Evolutionary conservation across 2,113 vertebrate species (phyloP), one percentile per base, ranked within the genome.

Genomic region (Alces alces): DNA sequence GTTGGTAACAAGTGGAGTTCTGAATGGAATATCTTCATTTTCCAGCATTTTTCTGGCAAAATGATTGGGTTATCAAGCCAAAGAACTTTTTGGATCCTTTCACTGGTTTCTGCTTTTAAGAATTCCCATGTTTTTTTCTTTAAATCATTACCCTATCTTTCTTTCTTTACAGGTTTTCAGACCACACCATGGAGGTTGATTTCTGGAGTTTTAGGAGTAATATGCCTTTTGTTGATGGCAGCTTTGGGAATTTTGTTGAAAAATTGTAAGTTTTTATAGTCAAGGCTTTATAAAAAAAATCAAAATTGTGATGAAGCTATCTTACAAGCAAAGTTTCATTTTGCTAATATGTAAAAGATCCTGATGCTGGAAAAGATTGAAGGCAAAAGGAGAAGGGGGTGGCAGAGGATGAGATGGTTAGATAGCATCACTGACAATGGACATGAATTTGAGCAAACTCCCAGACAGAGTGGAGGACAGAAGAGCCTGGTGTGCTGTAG

Each of bases 151-250:
- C 15, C 7, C 17, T 39, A 2, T 25, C 5, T 73, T 43, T 76
- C 23, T 92, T 94, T 96, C 45, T 79, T 12, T 86, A 76, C 39
- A 98, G 97, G 9, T 78, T 95, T 50, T 96, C 87, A 52, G 33
- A 73, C 33, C 36, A 93, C n/a, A 52, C 19, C 25, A 1, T 98
- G 98, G 98, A 96, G 79, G 28, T 27, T 96, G 50, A 91, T 96
- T 93, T 97, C 91, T 58, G 86, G 93, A 12, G 17, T 36, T 25
- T 93, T 98, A 64, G 98, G 97, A 93, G n/a, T 87, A 84, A 57
- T 79, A 0, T 97, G 97, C n/a, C 36, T 97, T 94, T 39, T 47
- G 4, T 15, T 97, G 92, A 64, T 66, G 61, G 23, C 13, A 36
- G 80, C 61, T 57, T 78, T 98, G 61, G 97, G 93, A 84, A 55